Conservation (phyloP, 2,113 vertebrate species). For the Triplophysa tibetana region DNA sequence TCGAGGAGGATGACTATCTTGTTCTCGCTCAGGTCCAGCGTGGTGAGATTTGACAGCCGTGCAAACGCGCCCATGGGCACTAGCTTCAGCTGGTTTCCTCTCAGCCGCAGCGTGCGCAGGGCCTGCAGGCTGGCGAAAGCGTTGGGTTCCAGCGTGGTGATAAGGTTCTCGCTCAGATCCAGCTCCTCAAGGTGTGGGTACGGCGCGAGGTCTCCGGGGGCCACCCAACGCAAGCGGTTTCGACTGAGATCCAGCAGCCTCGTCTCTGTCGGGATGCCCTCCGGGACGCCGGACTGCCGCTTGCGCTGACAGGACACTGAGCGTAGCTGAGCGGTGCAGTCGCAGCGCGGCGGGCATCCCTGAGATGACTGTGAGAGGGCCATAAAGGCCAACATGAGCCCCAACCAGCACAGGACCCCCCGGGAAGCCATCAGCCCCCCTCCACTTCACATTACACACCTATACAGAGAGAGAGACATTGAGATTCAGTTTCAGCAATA, state of each 20-base stretch:
- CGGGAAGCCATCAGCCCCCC: conserved; percentile 74
- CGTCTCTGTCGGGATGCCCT: conserved; percentile 94
- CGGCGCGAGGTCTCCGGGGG: conserved; percentile 83
- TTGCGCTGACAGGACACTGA: conserved; percentile 88
- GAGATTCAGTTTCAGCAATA: background rate
- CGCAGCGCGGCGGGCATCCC: conserved; percentile 88
- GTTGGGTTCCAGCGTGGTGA: conserved; percentile 89
- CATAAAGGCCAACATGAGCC: conserved; percentile 66
- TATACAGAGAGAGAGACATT: conserved; percentile 54
- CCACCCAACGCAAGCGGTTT: conserved; percentile 93
- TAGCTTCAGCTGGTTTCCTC: conserved; percentile 91
- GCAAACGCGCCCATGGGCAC: conserved; percentile 90
- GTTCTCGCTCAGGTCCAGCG: conserved; percentile 95
- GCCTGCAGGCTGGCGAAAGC: conserved; percentile 86
- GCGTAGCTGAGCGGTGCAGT: conserved; percentile 82
- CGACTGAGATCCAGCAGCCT: conserved; percentile 89
- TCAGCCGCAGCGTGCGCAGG: conserved; percentile 84
- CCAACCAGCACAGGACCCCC: conserved; percentile 62
- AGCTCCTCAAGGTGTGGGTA: conserved; percentile 90
- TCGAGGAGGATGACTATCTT: conserved; percentile 94
- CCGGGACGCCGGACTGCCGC: conserved; percentile 86
- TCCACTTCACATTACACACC: conserved; percentile 73
- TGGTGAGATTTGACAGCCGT: conserved; percentile 88
- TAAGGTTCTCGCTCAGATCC: conserved; percentile 93
- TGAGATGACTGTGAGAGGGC: conserved; percentile 55